Base-by-base conservation (phyloP, 1,140 invertebrate genomes). In the Magallana gigas region DNA sequence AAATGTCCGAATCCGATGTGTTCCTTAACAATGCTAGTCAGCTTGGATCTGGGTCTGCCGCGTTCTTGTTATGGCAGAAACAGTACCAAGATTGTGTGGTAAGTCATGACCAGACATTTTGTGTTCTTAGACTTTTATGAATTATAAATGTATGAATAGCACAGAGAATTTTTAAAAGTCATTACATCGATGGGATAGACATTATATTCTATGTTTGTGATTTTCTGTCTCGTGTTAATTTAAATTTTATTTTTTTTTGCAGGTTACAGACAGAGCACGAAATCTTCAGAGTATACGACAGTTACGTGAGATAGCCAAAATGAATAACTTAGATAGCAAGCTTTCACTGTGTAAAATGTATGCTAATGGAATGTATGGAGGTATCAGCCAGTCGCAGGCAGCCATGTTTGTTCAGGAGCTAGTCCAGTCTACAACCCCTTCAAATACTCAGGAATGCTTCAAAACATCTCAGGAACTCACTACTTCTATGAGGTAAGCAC, bases 401-500 rank as follows among this genome's bases (percentile, higher is more conserved):
- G 91, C 91, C 14, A 83, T 88, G 9, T 93, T 90, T 89, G 89
- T 93, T 14, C 87, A 88, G 60, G 90, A 93, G 12, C 91, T 94
- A 76, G 92, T 94, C 23, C 92, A 93, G 87, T 93, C 92, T 59
- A 92, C 93, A 48, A 81, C 86, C 56, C 91, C 93, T 0, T 87
- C 91, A 9, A 91, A 93, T 87, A 91, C 92, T 83, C 91, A 93
- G 57, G 90, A 91, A 23, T 91, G 92, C 18, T 94, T 93, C 83
- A 85, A 85, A 62, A 87, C 85, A 59, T 91, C 90, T 71, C 88
- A 89, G 82, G 92, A 94, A 84, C 91, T 93, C n/a, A 94, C 93
- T 68, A 90, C 91, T 59, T 93, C 92, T 60, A 94, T 94, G 92
- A 94, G 94, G 93, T 94, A 91, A 85, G 85, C 89, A n/a, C 16